A percentile compares a stretch with the other conserved stretches of the same genome.
Conservation (phyloP, 2,797 vertebrate genomes). For the Lutjanus campechanus region DNA sequence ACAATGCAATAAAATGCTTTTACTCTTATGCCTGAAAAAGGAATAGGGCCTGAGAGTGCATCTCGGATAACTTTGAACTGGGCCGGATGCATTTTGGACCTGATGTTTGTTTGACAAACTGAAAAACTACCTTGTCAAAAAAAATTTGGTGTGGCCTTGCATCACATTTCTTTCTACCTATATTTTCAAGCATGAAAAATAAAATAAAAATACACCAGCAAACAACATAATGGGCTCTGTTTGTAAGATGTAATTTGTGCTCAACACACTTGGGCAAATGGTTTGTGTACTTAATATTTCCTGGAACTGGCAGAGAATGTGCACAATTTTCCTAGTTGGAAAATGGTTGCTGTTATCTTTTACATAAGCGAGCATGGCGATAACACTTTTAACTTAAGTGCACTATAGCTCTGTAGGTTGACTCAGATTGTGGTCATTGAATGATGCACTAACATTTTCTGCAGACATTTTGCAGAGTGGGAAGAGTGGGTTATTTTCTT, state of each 20-base stretch:
- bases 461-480: not conserved
- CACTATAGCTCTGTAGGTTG: not conserved
- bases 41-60: not conserved
- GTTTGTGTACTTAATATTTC: not conserved
- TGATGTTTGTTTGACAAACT: not conserved
- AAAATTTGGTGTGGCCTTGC: not conserved
- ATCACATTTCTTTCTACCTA: not conserved
- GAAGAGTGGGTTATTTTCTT: rapidly evolving
- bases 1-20: not conserved
- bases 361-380: not conserved
- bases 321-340: not conserved
- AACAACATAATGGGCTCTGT: not conserved
- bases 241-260: not conserved
- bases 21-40: not conserved
- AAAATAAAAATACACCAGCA: not conserved
- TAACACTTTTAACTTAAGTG: not conserved
- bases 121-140: not conserved
- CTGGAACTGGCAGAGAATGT: not conserved
- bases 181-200: not conserved
- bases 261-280: not conserved
- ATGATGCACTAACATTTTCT: constrained; percentile 6
- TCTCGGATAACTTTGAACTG: not conserved
- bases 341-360: not conserved
- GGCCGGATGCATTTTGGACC: not conserved
- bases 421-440: not conserved